Base-by-base conservation (phyloP, 2,888 invertebrate species). In the Eurytoma californica region DNA sequence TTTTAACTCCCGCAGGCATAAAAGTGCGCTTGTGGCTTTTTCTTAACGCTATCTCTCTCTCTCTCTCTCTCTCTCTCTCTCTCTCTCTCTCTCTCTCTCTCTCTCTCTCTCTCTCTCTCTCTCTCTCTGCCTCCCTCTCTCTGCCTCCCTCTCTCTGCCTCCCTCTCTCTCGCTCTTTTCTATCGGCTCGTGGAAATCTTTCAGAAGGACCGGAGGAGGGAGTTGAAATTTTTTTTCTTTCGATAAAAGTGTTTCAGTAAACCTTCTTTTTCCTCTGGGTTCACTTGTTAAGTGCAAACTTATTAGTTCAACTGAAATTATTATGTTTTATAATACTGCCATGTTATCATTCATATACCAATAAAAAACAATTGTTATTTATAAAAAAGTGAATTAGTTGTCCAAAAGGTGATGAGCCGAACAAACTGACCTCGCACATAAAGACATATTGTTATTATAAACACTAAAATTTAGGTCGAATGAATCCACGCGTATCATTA, bases 111-210 rank as follows among this genome's bases (percentile, higher is more conserved):
- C n/a, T n/a, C n/a, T n/a, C n/a, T n/a, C n/a, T n/a, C n/a, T n/a
- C n/a, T n/a, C n/a, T n/a, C n/a, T n/a, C n/a, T n/a, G n/a, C n/a
- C n/a, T n/a, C n/a, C n/a, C n/a, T n/a, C n/a, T n/a, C n/a, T n/a
- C n/a, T n/a, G n/a, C n/a, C n/a, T n/a, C n/a, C n/a, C n/a, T n/a
- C n/a, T n/a, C n/a, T n/a, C n/a, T n/a, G n/a, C n/a, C n/a, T n/a
- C n/a, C n/a, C n/a, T n/a, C n/a, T n/a, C n/a, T n/a, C n/a, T n/a
- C n/a, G n/a, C 39, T 84, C 85, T 85, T 85, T 86, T 87, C 87
- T 87, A 88, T 88, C 88, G 87, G 84, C 82, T 80, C 76, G 82
- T 80, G 79, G 82, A 84, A 86, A 88, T 88, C 87, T 86, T 79
- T 76, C 83, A 72, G 83, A 83, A 83, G 84, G 83, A 70, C 80